These are phyloP conservation scores for Drosophila chauvacae DNA, from an alignment of 1,140 invertebrate species.

Conservation along the genomic window DNA sequence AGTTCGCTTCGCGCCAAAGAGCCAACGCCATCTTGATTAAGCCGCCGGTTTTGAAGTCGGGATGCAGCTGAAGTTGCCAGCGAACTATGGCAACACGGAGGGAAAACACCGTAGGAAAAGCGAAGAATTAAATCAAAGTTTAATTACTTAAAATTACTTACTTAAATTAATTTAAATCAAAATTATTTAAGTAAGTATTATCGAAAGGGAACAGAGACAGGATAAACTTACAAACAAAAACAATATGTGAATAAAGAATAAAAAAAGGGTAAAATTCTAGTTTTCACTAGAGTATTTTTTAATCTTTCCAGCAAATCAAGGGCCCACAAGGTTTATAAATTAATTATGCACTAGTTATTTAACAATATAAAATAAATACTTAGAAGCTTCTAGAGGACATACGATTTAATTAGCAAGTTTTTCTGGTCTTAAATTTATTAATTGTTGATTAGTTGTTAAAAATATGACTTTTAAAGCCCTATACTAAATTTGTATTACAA, in stretches of 20 bases:
- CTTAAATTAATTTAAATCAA: not conserved
- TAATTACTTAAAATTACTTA: too few species aligned
- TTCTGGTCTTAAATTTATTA: not conserved
- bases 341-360: too few species aligned
- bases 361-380: too few species aligned
- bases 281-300: too few species aligned
- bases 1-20: conserved; percentile 70
- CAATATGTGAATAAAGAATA: too few species aligned
- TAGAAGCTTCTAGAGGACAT: too few species aligned
- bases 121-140: too few species aligned
- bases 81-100: conserved; percentile 8
- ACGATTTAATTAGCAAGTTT: not conserved
- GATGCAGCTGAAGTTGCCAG: conserved; percentile 12
- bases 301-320: too few species aligned
- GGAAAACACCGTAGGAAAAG: not conserved
- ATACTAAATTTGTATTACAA: not conserved
- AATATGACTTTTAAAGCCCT: not conserved
- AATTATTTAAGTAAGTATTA: too few species aligned
- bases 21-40: conserved; percentile 77
- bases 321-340: too few species aligned
- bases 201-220: not conserved
- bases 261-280: too few species aligned
- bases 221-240: too few species aligned
- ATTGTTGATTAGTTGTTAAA: not conserved
- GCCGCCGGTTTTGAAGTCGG: conserved; percentile 28